A percentile compares a stretch with the other conserved stretches of the same genome.
These are phyloP conservation scores for Stenotaenia linearis DNA, from an alignment of 2,888 invertebrate genomes.

Conservation along the genomic window DNA sequence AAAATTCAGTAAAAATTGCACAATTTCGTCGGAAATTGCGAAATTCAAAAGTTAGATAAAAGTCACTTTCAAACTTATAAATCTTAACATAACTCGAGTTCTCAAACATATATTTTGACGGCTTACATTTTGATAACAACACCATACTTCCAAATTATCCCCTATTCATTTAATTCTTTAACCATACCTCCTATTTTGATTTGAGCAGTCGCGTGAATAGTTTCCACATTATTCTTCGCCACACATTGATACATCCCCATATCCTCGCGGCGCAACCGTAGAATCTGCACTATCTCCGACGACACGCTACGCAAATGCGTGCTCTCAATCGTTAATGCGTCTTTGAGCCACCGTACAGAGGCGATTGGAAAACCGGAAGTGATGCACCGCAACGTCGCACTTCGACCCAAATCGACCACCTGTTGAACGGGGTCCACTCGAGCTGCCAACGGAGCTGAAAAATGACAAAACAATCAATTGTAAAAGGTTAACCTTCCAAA, in stretches of 20 bases:
- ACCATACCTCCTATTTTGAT: slow-evolving; percentile 34
- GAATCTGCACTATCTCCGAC: background rate
- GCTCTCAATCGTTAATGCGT: slow-evolving; percentile 68
- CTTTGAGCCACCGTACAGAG: slow-evolving; percentile 85
- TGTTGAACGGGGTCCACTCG: slow-evolving; percentile 84
- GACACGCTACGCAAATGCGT: slow-evolving; percentile 46
- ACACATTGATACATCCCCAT: slow-evolving; percentile 44
- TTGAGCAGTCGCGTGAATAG: slow-evolving; percentile 34
- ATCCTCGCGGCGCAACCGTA: slow-evolving; percentile 4
- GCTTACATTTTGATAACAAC: too few species aligned
- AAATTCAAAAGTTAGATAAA: too few species aligned
- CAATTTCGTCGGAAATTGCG: too few species aligned
- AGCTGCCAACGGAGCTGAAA: slow-evolving; percentile 71
- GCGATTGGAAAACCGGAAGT: slow-evolving; percentile 65
- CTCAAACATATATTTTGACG: too few species aligned
- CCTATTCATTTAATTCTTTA: background rate
- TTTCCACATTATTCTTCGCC: slow-evolving; percentile 32
- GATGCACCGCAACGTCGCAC: slow-evolving; percentile 70
- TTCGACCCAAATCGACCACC: slow-evolving; percentile 87
- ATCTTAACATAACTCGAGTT: too few species aligned
- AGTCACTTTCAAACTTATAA: too few species aligned
- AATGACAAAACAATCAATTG: background rate
- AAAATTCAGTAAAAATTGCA: too few species aligned
- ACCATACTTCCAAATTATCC: too few species aligned
- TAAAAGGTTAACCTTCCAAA: background rate